A percentile compares a stretch with the other conserved stretches of the same genome.
These are phyloP conservation scores for Bombyx mandarina DNA, from an alignment of 1,140 invertebrate species.

Conservation along the genomic window DNA sequence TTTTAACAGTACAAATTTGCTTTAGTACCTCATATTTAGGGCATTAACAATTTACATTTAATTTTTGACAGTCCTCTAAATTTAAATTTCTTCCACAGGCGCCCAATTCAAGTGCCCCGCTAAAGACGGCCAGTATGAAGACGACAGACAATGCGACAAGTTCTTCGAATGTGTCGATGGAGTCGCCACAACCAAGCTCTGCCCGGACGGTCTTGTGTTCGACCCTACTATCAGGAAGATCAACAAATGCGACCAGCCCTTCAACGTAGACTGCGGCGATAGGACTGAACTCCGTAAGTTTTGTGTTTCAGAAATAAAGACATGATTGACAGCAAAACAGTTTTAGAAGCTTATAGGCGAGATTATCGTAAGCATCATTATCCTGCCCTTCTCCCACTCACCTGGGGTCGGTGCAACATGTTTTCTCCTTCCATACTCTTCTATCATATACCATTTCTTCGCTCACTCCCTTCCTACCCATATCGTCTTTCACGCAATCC, in stretches of 20 bases:
- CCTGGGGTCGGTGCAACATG: no score
- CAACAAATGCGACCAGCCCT: slow-evolving; percentile 92
- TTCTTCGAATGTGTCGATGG: slow-evolving; percentile 86
- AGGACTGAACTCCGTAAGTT: slow-evolving; percentile 89
- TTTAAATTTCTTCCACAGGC: slow-evolving; percentile 55
- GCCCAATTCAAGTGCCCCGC: slow-evolving; percentile 83
- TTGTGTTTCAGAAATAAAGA: not conserved
- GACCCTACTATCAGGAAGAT: slow-evolving; percentile 85
- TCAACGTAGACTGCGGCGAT: slow-evolving; percentile 90
- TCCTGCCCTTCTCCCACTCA: no score
- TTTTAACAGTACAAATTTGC: no score
- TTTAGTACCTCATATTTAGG: not conserved
- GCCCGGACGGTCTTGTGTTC: slow-evolving; percentile 89
- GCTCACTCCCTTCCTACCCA: no score
- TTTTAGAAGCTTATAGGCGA: no score
- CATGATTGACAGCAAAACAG: no score
- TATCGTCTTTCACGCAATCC: no score
- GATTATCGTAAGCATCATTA: no score
- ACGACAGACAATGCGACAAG: slow-evolving; percentile 87
- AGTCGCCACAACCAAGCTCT: slow-evolving; percentile 80
- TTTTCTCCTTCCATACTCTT: no score
- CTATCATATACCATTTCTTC: no score
- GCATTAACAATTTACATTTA: not conserved
- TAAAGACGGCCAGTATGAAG: slow-evolving; percentile 84
- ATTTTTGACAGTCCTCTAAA: not conserved